Percentiles rank a stretch among this genome's conserved stretches.
These are phyloP conservation scores for Ormyrus labotus DNA, from an alignment of 2,888 invertebrate species.

Conservation along the genomic window DNA sequence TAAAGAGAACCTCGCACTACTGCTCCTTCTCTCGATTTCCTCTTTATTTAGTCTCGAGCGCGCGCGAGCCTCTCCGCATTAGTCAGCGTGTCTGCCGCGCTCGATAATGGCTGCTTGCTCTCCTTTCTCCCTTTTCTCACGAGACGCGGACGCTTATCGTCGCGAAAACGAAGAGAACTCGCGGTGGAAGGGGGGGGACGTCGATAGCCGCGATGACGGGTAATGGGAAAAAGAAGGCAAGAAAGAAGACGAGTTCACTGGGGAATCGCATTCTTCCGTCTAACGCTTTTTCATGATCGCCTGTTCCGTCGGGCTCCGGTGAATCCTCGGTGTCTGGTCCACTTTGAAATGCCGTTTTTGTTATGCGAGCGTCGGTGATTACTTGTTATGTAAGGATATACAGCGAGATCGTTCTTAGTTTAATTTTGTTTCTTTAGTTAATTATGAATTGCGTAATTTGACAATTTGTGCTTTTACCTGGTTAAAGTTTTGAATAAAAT, in stretches of 20 bases:
- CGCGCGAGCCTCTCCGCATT: slow-evolving; percentile 10
- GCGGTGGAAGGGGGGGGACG: too few relatives aligned
- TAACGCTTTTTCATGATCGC: background rate
- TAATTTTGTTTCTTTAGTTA: too few relatives aligned
- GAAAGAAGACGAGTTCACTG: slow-evolving; percentile 1
- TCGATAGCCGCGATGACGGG: too few relatives aligned
- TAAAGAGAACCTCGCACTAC: background rate
- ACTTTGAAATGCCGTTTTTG: slow-evolving; percentile 58
- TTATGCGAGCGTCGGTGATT: background rate
- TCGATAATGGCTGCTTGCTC: background rate
- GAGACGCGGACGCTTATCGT: too few relatives aligned
- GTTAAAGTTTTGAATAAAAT: too few relatives aligned
- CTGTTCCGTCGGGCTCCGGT: slow-evolving; percentile 1
- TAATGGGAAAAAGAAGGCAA: slow-evolving; percentile 46
- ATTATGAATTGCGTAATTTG: too few relatives aligned
- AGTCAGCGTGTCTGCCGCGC: slow-evolving; percentile 57
- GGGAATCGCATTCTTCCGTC: background rate
- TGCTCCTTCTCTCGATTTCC: slow-evolving; percentile 59
- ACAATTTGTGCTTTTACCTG: too few relatives aligned
- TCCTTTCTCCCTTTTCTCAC: slow-evolving; percentile 28
- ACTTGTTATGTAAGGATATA: too few relatives aligned
- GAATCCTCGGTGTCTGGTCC: slow-evolving; percentile 56
- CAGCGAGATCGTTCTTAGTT: too few relatives aligned
- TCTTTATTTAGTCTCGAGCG: slow-evolving; percentile 59
- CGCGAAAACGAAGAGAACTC: too few relatives aligned